These are phyloP conservation scores for Pionites leucogaster DNA, from an alignment of 2,113 vertebrate genomes.

Conservation along the genomic window DNA sequence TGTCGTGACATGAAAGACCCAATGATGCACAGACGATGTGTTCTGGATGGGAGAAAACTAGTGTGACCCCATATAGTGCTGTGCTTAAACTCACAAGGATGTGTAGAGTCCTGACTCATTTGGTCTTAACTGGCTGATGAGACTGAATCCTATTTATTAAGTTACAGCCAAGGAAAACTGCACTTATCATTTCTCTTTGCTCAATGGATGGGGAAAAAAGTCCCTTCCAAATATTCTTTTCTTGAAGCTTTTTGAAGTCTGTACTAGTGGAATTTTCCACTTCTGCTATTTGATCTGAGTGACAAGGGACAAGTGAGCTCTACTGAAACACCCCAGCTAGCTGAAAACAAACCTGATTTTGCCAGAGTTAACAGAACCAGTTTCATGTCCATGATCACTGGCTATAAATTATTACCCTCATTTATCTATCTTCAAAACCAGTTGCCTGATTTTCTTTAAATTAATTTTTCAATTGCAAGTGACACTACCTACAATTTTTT, in stretches of 20 bases:
- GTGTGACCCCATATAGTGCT: rapidly evolving
- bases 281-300: not conserved
- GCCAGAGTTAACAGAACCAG: not conserved
- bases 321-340: not conserved
- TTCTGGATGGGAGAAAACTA: not conserved
- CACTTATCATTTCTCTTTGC: not conserved
- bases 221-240: not conserved
- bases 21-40: rapidly evolving
- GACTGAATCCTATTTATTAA: not conserved
- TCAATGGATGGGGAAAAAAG: not conserved
- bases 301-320: not conserved
- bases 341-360: not conserved
- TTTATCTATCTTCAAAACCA: not conserved
- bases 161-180: not conserved
- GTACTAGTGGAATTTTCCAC: not conserved
- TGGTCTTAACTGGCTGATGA: not conserved
- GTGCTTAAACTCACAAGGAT: not conserved
- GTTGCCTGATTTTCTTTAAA: not conserved
- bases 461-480: not conserved
- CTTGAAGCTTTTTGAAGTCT: not conserved
- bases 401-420: not conserved
- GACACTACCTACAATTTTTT: not conserved
- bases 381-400: not conserved
- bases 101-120: not conserved
- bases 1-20: not conserved